Evolutionary conservation across 2,113 vertebrate species (phyloP).

Genomic region (Scomber colias): DNA sequence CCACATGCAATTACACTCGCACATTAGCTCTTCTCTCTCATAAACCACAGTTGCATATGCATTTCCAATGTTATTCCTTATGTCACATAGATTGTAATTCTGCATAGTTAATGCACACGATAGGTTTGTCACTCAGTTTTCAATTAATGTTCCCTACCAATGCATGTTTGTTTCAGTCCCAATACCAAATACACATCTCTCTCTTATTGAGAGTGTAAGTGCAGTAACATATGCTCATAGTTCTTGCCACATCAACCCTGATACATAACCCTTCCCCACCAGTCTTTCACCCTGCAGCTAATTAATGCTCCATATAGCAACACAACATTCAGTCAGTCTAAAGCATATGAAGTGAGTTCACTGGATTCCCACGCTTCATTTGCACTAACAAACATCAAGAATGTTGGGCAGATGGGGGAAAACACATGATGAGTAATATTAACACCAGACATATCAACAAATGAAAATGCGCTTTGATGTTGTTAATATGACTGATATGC

Average conservation of each 20-base stretch:
- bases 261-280: slow-evolving; percentile 10
- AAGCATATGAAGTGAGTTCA: slow-evolving; percentile 41
- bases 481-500: slow-evolving; percentile 29
- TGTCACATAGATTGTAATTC: slow-evolving; percentile 5
- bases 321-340: background rate
- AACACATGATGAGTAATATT: slow-evolving; percentile 36
- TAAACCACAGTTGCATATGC: slow-evolving; percentile 8
- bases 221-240: background rate
- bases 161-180: slow-evolving; percentile 2
- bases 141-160: background rate
- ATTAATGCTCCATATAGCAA: slow-evolving; percentile 26
- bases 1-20: slow-evolving; percentile 3
- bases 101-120: background rate
- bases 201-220: background rate
- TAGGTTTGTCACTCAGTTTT: slow-evolving; percentile 20
- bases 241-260: slow-evolving; percentile 16
- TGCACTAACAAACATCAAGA: slow-evolving; percentile 34
- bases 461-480: slow-evolving; percentile 23
- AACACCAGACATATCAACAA: slow-evolving; percentile 38
- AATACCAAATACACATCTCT: background rate
- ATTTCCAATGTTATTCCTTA: slow-evolving; percentile 8
- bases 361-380: slow-evolving; percentile 49
- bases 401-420: slow-evolving; percentile 52
- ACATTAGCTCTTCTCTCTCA: slow-evolving; percentile 11
- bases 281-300: slow-evolving; percentile 20